Evolutionary conservation across 2,888 invertebrate species (phyloP).

Genomic region (Apodemia zela): DNA sequence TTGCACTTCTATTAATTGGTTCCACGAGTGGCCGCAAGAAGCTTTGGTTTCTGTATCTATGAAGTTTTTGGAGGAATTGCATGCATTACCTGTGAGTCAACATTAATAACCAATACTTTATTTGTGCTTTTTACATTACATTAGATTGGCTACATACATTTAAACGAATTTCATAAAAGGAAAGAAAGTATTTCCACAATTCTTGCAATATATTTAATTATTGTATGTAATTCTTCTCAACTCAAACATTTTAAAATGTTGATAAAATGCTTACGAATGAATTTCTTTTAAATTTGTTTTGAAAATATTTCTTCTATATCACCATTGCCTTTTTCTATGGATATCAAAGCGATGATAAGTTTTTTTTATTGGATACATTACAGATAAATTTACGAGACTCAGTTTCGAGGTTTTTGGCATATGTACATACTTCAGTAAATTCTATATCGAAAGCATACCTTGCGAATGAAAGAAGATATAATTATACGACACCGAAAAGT

Average conservation of each 20-base stretch:
- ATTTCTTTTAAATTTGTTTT: no score
- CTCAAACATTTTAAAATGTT: no score
- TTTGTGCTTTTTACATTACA: background rate
- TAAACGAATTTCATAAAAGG: background rate
- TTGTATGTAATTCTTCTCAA: no score
- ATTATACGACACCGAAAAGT: conserved; percentile 98
- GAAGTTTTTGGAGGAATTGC: conserved; percentile 90
- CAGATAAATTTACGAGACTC: conserved; percentile 88
- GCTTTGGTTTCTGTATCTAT: conserved; percentile 96
- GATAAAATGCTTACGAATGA: no score
- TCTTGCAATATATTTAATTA: no score
- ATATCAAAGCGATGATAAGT: background rate
- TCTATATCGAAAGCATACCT: conserved; percentile 92
- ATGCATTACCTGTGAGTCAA: conserved; percentile 86
- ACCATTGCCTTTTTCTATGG: background rate
- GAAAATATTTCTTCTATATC: background rate
- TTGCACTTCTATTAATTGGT: conserved; percentile 98
- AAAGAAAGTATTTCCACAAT: no score
- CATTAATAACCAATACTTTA: background rate
- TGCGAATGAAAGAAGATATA: conserved; percentile 94
- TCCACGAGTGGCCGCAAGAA: conserved; percentile 99
- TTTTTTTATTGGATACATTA: conserved; percentile 29
- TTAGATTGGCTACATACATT: background rate
- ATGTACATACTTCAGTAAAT: conserved; percentile 96
- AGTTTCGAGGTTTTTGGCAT: conserved; percentile 96